Evolutionary conservation across 2,888 invertebrate genomes (phyloP), one percentile per base, ranked within the genome.

Genomic region (Nebria salina): DNA sequence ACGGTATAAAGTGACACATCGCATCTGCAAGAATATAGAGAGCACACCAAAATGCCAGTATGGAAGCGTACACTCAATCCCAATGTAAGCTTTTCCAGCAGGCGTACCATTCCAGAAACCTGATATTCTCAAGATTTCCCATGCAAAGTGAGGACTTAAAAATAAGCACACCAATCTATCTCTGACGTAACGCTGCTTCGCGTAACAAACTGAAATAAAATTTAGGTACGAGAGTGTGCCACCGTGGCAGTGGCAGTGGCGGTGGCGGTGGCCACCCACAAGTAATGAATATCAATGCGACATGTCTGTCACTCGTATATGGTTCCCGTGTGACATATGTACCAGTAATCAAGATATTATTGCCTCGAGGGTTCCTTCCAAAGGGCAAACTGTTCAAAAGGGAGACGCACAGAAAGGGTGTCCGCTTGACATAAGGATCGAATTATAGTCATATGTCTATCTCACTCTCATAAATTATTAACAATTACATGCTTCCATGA

Each of bases 181-280:
- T 77, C 72, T 13, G 65, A 15, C 64, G 77, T 77, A 77, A 77
- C 70, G 54, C 54, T 77, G 72, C 77, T 72, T n/a, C 9, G 72
- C 54, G 72, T 77, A 77, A 77, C 77, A 77, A 77, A 77, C 77
- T 72, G 77, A 77, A 77, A 77, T 77, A 77, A 77, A 77, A 77
- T 77, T 68, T 72, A 72, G 64, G 72, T 75, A 70, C 34, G 34
- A 34, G 34, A 34, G 34, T 34, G 34, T 34, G 34, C 34, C 34
- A 34, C 34, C 34, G 34, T 34, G 34, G 34, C 34, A 54, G 34
- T 34, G 34, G 34, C 34, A 54, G 77, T 77, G 20, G 20, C 77
- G 65, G 43, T 70, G 54, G 64, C 43, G 20, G 64, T 43, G 13
- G n/a, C 41, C 43, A 15, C n/a, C 43, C n/a, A 54, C 34, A 70